Base-by-base conservation (phyloP, 2,888 invertebrate species). In the Rosalia funebris region DNA sequence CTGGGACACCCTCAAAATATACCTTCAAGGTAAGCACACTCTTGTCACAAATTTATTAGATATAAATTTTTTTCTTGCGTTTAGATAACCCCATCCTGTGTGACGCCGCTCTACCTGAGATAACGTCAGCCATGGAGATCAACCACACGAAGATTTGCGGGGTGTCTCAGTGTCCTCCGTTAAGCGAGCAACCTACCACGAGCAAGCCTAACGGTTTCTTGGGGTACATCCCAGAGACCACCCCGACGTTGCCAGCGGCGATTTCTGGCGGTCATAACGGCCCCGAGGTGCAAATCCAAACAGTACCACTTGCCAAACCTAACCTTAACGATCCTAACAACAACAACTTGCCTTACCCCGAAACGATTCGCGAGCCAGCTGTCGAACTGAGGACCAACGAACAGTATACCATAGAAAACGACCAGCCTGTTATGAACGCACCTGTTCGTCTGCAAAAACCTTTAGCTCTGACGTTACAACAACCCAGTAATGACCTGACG, bases 41-140 rank as follows among this genome's bases (percentile, higher is more conserved):
- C 7, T 25, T 5, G 7, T 3, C 25, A 7, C 25, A 25, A 25
- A 25, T n/a, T n/a, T n/a, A n/a, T n/a, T n/a, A n/a, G n/a, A 25
- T 5, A 25, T 25, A 7, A 25, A 25, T 5, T 12, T 32, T 55
- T 57, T 62, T 52, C 61, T 52, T n/a, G n/a, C n/a, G 85, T 84
- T 0, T 84, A 93, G 93, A 91, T 77, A 93, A 93, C 82, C 93
- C 93, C 47, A 90, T 93, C 58, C 82, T 92, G 66, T 93, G 93
- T 78, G 90, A 91, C 77, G 88, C 89, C 55, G 86, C 86, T 7
- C 81, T 91, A 57, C 88, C 87, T 66, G 91, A 91, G 79, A 83
- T 92, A 66, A 87, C 87, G 67, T 86, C 88, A 0, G 84, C 88
- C 56, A 84, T 92, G 82, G 89, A 90, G 75, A 87, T 85, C 25